These are phyloP conservation scores for Timandra comae DNA, from an alignment of 2,888 invertebrate genomes.

Conservation along the genomic window DNA sequence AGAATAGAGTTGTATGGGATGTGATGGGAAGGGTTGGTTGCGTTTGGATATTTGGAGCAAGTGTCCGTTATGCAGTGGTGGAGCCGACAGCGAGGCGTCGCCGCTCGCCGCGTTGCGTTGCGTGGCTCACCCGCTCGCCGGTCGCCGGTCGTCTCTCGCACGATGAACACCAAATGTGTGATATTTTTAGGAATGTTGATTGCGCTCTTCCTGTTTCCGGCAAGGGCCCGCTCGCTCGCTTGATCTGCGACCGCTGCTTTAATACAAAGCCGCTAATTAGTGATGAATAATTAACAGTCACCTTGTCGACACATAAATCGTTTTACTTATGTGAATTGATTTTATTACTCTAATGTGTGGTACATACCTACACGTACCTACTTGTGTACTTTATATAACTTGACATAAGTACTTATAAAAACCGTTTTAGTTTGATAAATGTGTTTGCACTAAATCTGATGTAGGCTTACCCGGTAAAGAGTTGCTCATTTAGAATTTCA, in stretches of 20 bases:
- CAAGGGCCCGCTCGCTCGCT: conserved; percentile 37
- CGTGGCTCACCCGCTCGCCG: not conserved
- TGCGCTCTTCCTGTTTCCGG: conserved; percentile 74
- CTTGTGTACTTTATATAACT: too few relatives aligned
- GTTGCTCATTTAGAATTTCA: too few relatives aligned
- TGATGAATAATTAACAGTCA: conserved; percentile 62
- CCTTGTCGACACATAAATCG: conserved; percentile 44
- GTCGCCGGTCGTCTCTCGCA: conserved; percentile 50
- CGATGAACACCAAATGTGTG: conserved; percentile 75
- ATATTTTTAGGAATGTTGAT: conserved; percentile 77
- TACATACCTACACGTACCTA: too few relatives aligned
- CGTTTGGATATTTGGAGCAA: conserved; percentile 1
- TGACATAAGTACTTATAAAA: too few relatives aligned
- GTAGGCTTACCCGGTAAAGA: too few relatives aligned
- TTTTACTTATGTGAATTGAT: conserved; percentile 31
- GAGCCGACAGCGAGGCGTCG: conserved; percentile 14
- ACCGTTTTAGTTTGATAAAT: too few relatives aligned
- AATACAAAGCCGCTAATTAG: conserved; percentile 64
- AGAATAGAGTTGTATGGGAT: too few relatives aligned
- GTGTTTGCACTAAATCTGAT: too few relatives aligned
- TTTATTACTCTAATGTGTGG: too few relatives aligned
- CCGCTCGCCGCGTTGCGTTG: conserved; percentile 25
- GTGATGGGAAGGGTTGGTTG: not conserved
- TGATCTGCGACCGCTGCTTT: conserved; percentile 53
- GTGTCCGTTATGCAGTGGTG: not conserved